Evolutionary conservation across 2,113 vertebrate species (phyloP).

Genomic region (Caloenas nicobarica): DNA sequence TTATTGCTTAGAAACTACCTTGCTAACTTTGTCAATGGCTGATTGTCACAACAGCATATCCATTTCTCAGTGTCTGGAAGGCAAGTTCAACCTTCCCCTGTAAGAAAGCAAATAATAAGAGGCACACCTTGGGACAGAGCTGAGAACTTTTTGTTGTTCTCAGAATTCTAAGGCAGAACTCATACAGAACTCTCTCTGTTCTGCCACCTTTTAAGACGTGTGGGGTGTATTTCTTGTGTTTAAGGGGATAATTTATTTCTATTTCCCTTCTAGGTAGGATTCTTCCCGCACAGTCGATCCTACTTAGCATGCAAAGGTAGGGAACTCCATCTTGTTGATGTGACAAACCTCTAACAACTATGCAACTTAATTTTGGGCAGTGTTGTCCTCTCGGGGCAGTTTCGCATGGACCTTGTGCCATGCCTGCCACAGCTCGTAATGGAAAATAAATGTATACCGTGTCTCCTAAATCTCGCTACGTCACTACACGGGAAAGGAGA

Average conservation of each 20-base stretch:
- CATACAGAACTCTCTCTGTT: background rate
- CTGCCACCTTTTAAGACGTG: background rate
- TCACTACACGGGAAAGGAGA: rapidly evolving
- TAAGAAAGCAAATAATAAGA: background rate
- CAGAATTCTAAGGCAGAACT: background rate
- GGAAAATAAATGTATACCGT: no score
- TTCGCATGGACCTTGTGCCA: rapidly evolving
- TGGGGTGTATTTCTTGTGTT: background rate
- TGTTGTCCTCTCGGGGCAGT: background rate
- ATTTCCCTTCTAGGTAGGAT: background rate
- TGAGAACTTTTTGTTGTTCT: background rate
- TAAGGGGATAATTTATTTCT: background rate
- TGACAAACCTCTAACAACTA: background rate
- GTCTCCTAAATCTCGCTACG: background rate
- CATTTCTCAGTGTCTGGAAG: background rate
- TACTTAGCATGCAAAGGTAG: background rate
- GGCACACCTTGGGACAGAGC: background rate
- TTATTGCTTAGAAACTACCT: background rate
- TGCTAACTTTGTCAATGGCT: background rate
- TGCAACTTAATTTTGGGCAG: background rate
- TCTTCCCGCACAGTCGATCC: background rate
- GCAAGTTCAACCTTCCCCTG: background rate
- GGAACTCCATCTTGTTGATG: background rate
- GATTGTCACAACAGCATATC: background rate
- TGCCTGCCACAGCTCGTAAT: background rate